Evolutionary conservation across 2,888 invertebrate species (phyloP), one percentile per base, ranked within the genome.

Genomic region (Apotomis capreana): DNA sequence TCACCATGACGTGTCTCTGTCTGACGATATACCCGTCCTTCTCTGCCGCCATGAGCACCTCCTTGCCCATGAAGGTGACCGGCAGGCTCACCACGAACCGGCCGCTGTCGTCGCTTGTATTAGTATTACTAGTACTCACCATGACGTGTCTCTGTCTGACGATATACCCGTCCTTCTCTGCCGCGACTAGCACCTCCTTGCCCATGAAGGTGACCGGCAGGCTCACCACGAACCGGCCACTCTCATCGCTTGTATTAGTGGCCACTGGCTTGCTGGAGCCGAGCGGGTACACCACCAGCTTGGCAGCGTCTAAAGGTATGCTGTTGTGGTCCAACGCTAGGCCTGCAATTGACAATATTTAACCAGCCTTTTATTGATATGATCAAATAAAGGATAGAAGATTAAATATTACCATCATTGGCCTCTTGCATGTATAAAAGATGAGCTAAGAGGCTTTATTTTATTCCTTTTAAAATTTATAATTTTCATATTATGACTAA

Each of bases 101-200:
- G 0, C 95, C 95, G 57, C 80, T 83, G 0, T 76, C 78, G 78
- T 94, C 26, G 26, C 26, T 26, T 2, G 26, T 26, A 2, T 26
- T 26, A 2, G 26, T 26, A 26, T 26, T 26, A 26, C 26, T 26
- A 26, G 26, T 26, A 4, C 84, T 83, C 37, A 92, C 92, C 77
- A 85, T 86, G 5, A 95, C 84, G 65, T 94, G 85, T 78, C 94
- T 95, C 44, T 94, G 92, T 57, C 88, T 88, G 0, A 94, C 81
- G 68, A 95, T 89, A 80, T 96, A 96, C 0, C 96, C 96, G 4
- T 92, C 84, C 0, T 94, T 94, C 1, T 89, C 87, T 0, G 95
- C 95, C 49, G 89, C 88, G 3, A 97, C 81, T 0, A 94, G 91
- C 26, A 94, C 83, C 68, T 92, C 91, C 62, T 89, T 91, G n/a